Evolutionary conservation across 2,888 invertebrate genomes (phyloP), one percentile per base, ranked within the genome.

Genomic region (Drosophila phalerata): DNA sequence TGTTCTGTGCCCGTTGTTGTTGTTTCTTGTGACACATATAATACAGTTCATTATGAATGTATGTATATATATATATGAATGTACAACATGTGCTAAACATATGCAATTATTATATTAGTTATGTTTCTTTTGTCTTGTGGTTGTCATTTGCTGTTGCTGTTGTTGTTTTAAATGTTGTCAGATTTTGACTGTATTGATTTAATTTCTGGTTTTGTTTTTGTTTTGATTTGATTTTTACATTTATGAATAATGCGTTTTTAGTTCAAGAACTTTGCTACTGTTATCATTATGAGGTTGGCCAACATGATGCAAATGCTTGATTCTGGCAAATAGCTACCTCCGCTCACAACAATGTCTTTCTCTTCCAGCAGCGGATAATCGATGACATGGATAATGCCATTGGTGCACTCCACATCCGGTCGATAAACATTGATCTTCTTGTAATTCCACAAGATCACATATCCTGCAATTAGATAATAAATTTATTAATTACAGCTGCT

Each of bases 331-430:
- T 91, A 92, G 85, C 90, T 92, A 92, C 92, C 92, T 86, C 89
- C 89, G 82, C 85, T 85, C 64, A 96, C 96, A 77, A 95, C 94
- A 73, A 98, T 95, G 92, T 98, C 98, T 87, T 95, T 96, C 88
- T 97, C 96, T 90, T 95, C 94, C 69, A 98, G 93, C 90, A 98
- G 95, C 5, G 98, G 98, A 79, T 94, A 94, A 91, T 98, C 98
- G 90, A 98, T 97, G 73, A 98, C 97, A 92, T 98, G 98, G 83
- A 98, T 98, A 83, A 98, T 96, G 56, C 98, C 98, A 91, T 98
- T 98, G 92, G 97, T 98, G 92, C 98, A 98, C 90, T 97, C 97
- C 5, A 99, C 97, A 92, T 99, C 98, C 25, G 98, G 97, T 77
- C 98, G 95, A 92, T 96, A 96, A 52, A 98, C 97, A 86, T 95